Percentiles rank a stretch among this genome's conserved stretches.
phyloP scores from a whole-genome alignment of 2,113 vertebrate genomes.

The Blennius ocellaris region DNA sequence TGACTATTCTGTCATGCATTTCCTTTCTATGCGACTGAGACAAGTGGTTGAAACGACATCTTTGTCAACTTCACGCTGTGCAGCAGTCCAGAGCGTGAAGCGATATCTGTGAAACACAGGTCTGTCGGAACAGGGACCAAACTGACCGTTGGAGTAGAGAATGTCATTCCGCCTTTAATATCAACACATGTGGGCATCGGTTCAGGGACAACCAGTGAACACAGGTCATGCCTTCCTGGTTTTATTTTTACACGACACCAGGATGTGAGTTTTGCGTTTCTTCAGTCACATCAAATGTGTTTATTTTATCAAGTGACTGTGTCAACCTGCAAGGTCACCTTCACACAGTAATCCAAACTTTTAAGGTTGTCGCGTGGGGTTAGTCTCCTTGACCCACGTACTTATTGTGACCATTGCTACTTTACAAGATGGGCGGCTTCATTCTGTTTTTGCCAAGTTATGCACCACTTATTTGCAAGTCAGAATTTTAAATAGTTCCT shows the following conservation, averaged over 20 bases:
- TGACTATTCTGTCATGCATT: not conserved
- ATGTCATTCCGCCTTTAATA: constrained; percentile 30
- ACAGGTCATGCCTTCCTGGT: not conserved
- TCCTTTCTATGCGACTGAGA: not conserved
- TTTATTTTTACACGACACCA: constrained; percentile 17
- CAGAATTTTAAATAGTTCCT: too few species aligned
- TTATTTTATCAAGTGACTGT: not conserved
- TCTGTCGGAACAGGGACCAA: not conserved
- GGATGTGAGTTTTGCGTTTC: constrained; percentile 43
- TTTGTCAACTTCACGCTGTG: not conserved
- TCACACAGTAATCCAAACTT: too few species aligned
- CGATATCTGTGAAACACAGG: not conserved
- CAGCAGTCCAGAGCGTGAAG: not conserved
- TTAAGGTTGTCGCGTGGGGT: too few species aligned
- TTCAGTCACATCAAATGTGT: not conserved
- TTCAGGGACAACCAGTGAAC: constrained; percentile 16
- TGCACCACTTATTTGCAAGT: too few species aligned
- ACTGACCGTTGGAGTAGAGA: not conserved
- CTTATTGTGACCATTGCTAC: too few species aligned
- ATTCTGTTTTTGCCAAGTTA: too few species aligned
- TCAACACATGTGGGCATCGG: constrained; percentile 41
- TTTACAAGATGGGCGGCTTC: too few species aligned
- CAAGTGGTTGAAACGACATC: too few species aligned
- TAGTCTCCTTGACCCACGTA: too few species aligned
- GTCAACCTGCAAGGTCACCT: not conserved